Evolutionary conservation across 2,888 invertebrate species (phyloP), one percentile per base, ranked within the genome.

Genomic region (Pheosia tremula): DNA sequence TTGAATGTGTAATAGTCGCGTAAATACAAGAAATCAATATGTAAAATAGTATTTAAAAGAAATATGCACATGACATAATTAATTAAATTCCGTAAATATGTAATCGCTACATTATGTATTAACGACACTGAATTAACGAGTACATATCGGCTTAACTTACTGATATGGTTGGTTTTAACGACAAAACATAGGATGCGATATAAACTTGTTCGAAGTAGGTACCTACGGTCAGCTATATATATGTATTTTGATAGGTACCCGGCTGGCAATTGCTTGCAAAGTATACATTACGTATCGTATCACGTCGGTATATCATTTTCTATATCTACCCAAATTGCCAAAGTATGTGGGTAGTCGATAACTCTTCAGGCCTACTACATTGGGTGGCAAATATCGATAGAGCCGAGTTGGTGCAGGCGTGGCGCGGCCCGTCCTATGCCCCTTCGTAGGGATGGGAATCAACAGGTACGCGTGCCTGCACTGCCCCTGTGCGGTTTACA

Each of bases 391-490:
- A 41, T 9, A 56, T 60, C 63, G 50, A 66, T 50, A 66, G 58
- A 58, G 63, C 63, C 66, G 66, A 72, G 57, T 72, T 58, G 56
- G 49, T 53, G 57, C 58, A 56, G 57, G 38, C 7, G 65, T 41
- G 66, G 56, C 56, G 7, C 41, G 62, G 57, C 36, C 63, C 57
- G 62, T 55, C 55, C 62, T 61, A 64, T 84, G 77, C 71, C 87
- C 84, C 85, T 85, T 81, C 81, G 78, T 83, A 84, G 86, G 86
- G 82, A 77, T 80, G 78, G 71, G 84, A 85, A 83, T 89, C 90
- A 91, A 90, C 90, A 91, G 90, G 90, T 91, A 75, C 82, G 78
- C 80, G 82, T 81, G 79, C 84, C 75, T 75, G 63, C 71, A 74
- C 37, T 11, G 39, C 55, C 68, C 67, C 63, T 71, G 71, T 62